Percentiles rank a stretch among this genome's conserved stretches.
These are phyloP conservation scores for Agonopterix subpropinquella DNA, from an alignment of 2,888 invertebrate genomes.

Conservation along the genomic window DNA sequence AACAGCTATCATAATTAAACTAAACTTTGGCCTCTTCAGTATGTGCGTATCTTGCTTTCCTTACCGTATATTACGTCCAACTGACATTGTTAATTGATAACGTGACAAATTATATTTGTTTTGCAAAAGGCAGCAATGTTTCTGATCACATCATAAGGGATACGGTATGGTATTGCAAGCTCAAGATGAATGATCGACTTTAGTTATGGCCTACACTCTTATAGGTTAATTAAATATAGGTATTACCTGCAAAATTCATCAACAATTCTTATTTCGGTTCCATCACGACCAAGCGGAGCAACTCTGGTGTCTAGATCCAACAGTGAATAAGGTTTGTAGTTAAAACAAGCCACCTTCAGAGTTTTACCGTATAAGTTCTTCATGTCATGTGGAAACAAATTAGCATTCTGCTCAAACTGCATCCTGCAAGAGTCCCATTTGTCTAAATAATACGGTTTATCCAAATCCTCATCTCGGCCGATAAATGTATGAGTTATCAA, in stretches of 20 bases:
- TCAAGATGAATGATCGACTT: no score
- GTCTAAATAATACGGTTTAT: slow-evolving; percentile 44
- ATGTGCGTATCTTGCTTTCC: no score
- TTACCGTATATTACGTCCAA: no score
- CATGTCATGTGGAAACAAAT: slow-evolving; percentile 68
- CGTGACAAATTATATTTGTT: no score
- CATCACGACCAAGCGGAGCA: slow-evolving; percentile 63
- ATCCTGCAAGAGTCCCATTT: slow-evolving; percentile 51
- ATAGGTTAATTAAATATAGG: no score
- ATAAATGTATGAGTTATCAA: slow-evolving; percentile 59
- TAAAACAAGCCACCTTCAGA: slow-evolving; percentile 72
- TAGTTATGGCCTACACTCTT: no score
- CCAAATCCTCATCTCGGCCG: slow-evolving; percentile 33
- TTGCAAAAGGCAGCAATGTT: no score
- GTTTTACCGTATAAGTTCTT: slow-evolving; percentile 57
- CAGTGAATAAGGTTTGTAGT: slow-evolving; percentile 77
- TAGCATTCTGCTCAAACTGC: slow-evolving; percentile 36
- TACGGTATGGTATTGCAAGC: no score
- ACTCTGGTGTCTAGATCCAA: slow-evolving; percentile 45
- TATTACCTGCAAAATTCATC: slow-evolving; percentile 66
- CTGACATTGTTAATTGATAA: no score
- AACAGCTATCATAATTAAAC: no score
- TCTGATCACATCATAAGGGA: no score
- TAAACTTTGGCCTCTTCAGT: no score
- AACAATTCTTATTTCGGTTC: slow-evolving; percentile 65